Percentiles rank a stretch among this genome's conserved stretches.
phyloP scores from a whole-genome alignment of 1,140 invertebrate species.

The Heliconius nattereri region DNA sequence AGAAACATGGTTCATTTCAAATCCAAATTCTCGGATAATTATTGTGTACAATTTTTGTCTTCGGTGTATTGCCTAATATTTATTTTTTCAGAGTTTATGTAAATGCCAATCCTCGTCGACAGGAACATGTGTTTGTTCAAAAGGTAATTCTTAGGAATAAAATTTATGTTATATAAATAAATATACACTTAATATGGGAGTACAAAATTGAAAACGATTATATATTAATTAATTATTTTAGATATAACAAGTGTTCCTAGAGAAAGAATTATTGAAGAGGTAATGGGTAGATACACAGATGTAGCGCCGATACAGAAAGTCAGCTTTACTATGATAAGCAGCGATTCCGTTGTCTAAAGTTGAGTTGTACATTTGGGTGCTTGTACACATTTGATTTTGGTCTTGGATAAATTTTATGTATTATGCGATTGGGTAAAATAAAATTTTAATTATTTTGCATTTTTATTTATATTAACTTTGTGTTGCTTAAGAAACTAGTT shows the following conservation, averaged over 20 bases:
- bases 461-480: not conserved
- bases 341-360: slow-evolving; percentile 42
- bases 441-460: not conserved
- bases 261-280: slow-evolving; percentile 65
- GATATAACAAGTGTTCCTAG: slow-evolving; percentile 56
- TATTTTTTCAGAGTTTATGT: slow-evolving; percentile 44
- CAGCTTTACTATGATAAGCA: slow-evolving; percentile 56
- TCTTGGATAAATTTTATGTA: not conserved
- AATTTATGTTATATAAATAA: slow-evolving; percentile 13
- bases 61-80: too few species aligned
- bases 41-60: too few species aligned
- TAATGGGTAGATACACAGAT: slow-evolving; percentile 62
- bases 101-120: slow-evolving; percentile 40
- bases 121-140: slow-evolving; percentile 47
- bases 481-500: not conserved
- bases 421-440: not conserved
- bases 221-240: slow-evolving; percentile 54
- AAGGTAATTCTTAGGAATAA: slow-evolving; percentile 49
- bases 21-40: too few species aligned
- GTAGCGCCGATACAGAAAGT: slow-evolving; percentile 61
- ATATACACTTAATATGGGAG: slow-evolving; percentile 55
- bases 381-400: not conserved
- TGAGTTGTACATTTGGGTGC: not conserved
- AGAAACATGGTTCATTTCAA: too few species aligned
- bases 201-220: slow-evolving; percentile 48